Percentiles rank a stretch among this genome's conserved stretches.
Evolutionary conservation across 2,888 invertebrate species (phyloP).

Genomic region (Heterodera filipjevi): DNA sequence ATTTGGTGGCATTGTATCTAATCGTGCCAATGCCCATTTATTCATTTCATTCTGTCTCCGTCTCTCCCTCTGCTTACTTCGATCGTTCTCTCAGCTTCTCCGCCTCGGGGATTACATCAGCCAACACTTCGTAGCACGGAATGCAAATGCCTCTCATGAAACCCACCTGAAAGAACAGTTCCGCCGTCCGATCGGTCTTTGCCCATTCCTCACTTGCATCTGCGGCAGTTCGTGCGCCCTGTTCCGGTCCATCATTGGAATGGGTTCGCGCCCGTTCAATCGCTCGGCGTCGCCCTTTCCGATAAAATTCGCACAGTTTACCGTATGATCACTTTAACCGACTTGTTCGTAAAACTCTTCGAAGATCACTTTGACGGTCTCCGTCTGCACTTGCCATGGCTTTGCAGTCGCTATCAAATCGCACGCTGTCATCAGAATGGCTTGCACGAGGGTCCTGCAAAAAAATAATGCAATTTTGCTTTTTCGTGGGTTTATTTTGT

Average conservation of each 20-base stretch:
- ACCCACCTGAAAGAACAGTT: conserved; percentile 68
- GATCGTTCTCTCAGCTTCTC: conserved; percentile 70
- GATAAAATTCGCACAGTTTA: background rate
- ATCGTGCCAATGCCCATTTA: background rate
- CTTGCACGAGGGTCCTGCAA: conserved; percentile 74
- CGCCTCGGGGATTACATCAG: conserved; percentile 75
- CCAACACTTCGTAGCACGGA: conserved; percentile 78
- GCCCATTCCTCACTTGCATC: conserved; percentile 73
- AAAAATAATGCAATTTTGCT: conserved; percentile 29
- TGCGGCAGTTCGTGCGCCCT: conserved; percentile 78
- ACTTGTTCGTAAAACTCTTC: conserved; percentile 81
- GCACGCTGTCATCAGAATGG: conserved; percentile 81
- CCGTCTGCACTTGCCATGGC: conserved; percentile 80
- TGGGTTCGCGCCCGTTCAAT: conserved; percentile 74
- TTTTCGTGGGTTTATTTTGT: background rate
- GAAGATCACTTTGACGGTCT: conserved; percentile 81
- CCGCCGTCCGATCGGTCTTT: background rate
- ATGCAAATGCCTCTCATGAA: conserved; percentile 81
- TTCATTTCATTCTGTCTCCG: background rate
- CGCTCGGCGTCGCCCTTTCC: conserved; percentile 76
- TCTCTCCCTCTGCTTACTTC: conserved; percentile 19
- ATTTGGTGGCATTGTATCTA: conserved; percentile 72
- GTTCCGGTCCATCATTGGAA: conserved; percentile 81
- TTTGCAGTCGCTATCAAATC: conserved; percentile 83
- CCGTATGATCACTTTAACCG: background rate